phyloP scores from a whole-genome alignment of 2,797 vertebrate genomes.

The Chelon labrosus region DNA sequence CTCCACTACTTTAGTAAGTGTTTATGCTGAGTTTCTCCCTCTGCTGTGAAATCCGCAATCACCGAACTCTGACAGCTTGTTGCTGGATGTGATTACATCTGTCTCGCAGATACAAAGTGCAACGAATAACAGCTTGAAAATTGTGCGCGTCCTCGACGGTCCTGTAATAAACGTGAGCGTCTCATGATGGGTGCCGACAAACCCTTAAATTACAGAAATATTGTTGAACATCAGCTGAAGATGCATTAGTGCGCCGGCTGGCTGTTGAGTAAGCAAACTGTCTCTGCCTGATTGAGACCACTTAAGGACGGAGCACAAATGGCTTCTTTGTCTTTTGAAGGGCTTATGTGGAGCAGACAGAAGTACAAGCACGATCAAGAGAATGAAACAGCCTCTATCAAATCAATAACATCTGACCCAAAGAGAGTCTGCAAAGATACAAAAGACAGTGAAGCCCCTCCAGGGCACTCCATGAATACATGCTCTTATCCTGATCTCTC shows the following conservation, averaged over 20 bases:
- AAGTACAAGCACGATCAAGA: conserved; percentile 8
- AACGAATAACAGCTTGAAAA: conserved; percentile 14
- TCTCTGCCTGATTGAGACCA: conserved; percentile 34
- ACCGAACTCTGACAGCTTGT: background rate
- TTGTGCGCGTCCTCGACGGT: background rate
- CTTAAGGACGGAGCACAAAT: conserved; percentile 13
- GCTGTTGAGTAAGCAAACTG: conserved; percentile 22
- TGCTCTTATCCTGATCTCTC: conserved; percentile 26
- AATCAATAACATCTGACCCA: conserved; percentile 23
- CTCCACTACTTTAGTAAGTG: too few species aligned
- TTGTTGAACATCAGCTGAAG: conserved; percentile 27
- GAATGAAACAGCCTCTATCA: background rate
- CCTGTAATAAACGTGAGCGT: background rate
- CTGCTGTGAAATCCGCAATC: background rate
- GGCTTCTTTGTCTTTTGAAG: conserved; percentile 37
- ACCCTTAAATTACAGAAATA: conserved; percentile 27
- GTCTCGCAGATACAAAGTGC: background rate
- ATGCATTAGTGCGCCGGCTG: background rate
- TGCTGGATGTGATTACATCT: conserved; percentile 12
- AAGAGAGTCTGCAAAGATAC: background rate
- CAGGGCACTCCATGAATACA: conserved; percentile 11
- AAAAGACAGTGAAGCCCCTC: background rate
- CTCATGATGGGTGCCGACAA: conserved; percentile 1
- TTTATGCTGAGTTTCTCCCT: background rate
- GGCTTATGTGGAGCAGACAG: conserved; percentile 20